Base-by-base conservation (phyloP, 2,797 vertebrate species). In the Lophura swinhoii region DNA sequence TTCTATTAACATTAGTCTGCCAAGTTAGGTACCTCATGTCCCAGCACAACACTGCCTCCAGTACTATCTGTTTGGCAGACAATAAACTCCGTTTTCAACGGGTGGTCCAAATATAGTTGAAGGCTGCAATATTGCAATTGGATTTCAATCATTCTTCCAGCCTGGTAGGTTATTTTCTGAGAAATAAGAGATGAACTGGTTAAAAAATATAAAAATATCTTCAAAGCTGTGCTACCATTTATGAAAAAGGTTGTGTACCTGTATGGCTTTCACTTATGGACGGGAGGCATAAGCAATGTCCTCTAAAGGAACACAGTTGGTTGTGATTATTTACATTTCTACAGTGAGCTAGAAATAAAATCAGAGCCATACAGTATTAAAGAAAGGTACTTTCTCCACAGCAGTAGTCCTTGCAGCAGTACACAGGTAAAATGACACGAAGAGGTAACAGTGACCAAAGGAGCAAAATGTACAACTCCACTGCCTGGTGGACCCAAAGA, bases 11-110 rank as follows among this genome's bases (percentile, higher is more conserved):
- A 69, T 74, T 59, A 68, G 66, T 35, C 56, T 93, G 73, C 76
- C 90, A 95, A 94, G 70, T 78, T 77, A 94, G 88, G 86, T 85
- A 94, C 53, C 31, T 51, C 58, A 59, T 84, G 48, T 90, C 91
- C 88, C 84, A 91, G 55, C 71, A 91, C 59, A 74, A 71, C 46
- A 60, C 55, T 68, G 79, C 28, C 84, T 92, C 51, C 26, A 88
- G 91, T 84, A 72, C 88, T 66, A 80, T 75, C 14, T 87, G 82
- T 87, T 15, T 85, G 49, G 78, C 51, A 88, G 75, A 92, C 31
- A 88, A 75, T 28, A 90, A 91, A 84, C 39, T 87, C 56, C 22
- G 23, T 87, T 94, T 96, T 62, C 88, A 84, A 4, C 43, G 75
- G 67, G 82, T 81, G 62, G 39, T 69, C 67, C 69, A 3, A 35